Conservation (phyloP, 2,113 vertebrate species). For the Brachypodius melanocephalos region DNA sequence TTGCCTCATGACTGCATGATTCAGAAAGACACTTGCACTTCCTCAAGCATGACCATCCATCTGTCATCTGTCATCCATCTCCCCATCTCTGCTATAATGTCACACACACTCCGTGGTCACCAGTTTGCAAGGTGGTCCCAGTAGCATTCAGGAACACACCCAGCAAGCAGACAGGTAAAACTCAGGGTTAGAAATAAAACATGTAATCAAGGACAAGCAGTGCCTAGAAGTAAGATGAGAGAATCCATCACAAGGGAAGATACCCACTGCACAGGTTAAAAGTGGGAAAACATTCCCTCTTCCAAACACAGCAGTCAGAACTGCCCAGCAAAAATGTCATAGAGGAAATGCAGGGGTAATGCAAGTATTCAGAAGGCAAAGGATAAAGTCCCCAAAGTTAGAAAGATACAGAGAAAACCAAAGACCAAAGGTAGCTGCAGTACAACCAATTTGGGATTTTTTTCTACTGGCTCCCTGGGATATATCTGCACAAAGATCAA, state of each 20-base stretch:
- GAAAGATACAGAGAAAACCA: not conserved
- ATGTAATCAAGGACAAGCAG: not conserved
- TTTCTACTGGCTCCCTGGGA: not conserved
- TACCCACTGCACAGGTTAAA: not conserved
- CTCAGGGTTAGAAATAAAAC: not conserved
- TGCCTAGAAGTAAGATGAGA: not conserved
- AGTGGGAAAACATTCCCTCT: not conserved
- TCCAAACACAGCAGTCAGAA: not conserved
- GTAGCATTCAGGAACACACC: not conserved
- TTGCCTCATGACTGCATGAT: not conserved
- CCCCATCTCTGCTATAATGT: not conserved
- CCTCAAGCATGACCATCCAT: not conserved
- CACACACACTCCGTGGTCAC: not conserved
- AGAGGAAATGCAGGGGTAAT: not conserved
- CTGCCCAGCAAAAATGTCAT: not conserved
- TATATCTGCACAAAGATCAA: not conserved
- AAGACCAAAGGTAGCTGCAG: not conserved
- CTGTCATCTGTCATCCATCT: not conserved
- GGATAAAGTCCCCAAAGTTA: not conserved
- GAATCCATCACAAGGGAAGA: not conserved
- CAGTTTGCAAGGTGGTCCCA: not conserved
- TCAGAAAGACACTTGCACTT: not conserved
- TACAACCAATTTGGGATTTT: not conserved
- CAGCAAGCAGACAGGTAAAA: not conserved
- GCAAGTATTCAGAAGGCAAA: not conserved